Evolutionary conservation across 2,113 vertebrate genomes (phyloP).

Genomic region (human): DNA sequence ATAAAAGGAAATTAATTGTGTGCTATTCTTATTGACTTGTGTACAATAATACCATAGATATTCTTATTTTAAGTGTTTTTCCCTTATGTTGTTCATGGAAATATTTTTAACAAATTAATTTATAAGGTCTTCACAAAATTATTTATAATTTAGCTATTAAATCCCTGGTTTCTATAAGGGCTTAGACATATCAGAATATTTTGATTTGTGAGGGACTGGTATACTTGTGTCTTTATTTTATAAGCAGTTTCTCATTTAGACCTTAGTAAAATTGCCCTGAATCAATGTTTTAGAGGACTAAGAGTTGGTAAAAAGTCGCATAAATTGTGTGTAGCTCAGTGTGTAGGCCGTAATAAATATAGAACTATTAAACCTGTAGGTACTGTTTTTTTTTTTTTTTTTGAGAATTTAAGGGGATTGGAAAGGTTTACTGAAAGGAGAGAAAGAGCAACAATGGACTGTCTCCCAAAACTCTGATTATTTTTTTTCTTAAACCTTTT

Average conservation of each 20-base stretch:
- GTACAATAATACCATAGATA: not conserved
- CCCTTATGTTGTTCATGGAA: not conserved
- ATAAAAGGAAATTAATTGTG: conserved; percentile 9
- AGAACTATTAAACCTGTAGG: not conserved
- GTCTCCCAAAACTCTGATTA: not conserved
- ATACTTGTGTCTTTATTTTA: not conserved
- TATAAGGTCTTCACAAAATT: not conserved
- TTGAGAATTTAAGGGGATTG: not conserved
- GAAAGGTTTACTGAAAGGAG: not conserved
- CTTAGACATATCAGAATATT: not conserved
- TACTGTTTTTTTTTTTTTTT: not conserved
- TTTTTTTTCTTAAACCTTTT: not conserved
- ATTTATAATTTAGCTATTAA: not conserved
- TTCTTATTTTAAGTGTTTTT: not conserved
- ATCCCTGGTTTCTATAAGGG: not conserved
- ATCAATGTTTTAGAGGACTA: not conserved
- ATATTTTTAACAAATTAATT: conserved; percentile 11
- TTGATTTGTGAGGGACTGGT: not conserved
- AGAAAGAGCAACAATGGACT: not conserved
- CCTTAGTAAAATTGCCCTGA: not conserved
- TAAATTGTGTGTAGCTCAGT: not conserved
- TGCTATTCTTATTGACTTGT: not conserved
- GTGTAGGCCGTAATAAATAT: not conserved
- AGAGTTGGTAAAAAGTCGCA: not conserved
- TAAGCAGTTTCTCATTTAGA: conserved; percentile 19